Evolutionary conservation across 2,888 invertebrate species (phyloP), one percentile per base, ranked within the genome.

Genomic region (Catocala nupta): DNA sequence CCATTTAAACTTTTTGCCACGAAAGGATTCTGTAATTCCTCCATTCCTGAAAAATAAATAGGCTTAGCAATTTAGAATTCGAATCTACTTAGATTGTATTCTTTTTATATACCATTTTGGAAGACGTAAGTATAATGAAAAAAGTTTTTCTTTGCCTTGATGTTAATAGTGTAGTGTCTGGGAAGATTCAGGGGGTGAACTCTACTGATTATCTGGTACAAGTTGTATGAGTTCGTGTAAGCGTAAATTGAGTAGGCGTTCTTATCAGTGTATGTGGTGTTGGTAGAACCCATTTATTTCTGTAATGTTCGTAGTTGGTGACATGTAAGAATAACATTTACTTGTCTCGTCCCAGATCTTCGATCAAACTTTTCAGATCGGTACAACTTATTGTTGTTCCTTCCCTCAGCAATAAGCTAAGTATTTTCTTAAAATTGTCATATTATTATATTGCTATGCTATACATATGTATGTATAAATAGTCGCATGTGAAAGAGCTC

Each of bases 1-100:
- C 89, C 87, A 90, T 91, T 93, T 90, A 88, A 92, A 90, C 86
- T 92, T 92, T 87, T 85, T 85, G 83, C 88, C 83, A 80, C 84
- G 85, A 87, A 87, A 89, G 87, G 87, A 89, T 89, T 89, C 83
- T 81, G 80, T 85, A 89, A 90, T 88, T 89, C 85, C 82, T 78
- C 78, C 81, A 74, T 77, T 72, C 68, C 78, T 82, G 80, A 84
- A 88, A 90, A 89, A 88, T 86, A 87, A 85, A 86, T 84, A 86
- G 85, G 83, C 82, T 84, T 76, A 78, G 81, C 82, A 82, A 85
- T 87, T 81, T 80, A 77, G 78, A 75, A 75, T 78, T 70, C 68
- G 68, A 69, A 65, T 69, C 67, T 72, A 16, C 68, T 75, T 69
- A 59, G 70, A 72, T 75, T 75, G 78, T 78, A 67, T 77, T 77